A percentile compares a stretch with the other conserved stretches of the same genome.
These are phyloP conservation scores for Linepithema humile DNA, from an alignment of 1,140 invertebrate species.

Conservation along the genomic window DNA sequence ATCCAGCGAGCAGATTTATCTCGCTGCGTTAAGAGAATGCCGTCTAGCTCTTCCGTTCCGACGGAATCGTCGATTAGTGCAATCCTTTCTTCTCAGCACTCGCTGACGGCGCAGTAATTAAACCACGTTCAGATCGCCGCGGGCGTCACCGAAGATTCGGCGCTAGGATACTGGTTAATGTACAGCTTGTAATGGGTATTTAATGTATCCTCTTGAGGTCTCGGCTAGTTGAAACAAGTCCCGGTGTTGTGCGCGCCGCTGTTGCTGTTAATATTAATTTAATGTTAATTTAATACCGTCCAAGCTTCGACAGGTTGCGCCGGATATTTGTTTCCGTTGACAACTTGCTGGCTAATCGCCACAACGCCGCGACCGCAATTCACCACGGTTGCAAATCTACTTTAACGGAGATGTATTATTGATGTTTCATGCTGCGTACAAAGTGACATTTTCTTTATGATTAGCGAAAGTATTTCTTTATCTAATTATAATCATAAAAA, in stretches of 20 bases:
- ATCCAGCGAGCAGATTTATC: conserved; percentile 40
- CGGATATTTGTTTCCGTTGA: neutral
- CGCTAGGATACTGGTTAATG: conserved; percentile 14
- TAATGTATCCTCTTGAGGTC: conserved; percentile 38
- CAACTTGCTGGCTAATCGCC: neutral
- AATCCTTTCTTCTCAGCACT: conserved; percentile 31
- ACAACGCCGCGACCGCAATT: neutral
- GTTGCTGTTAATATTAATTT: conserved; percentile 35
- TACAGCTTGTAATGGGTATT: conserved; percentile 42
- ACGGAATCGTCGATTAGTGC: conserved; percentile 62
- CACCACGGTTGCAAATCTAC: neutral
- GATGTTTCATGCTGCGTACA: neutral
- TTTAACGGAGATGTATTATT: neutral
- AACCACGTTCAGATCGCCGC: conserved; percentile 19
- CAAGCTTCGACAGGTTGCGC: neutral
- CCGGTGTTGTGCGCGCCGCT: too few species aligned
- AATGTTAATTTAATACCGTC: conserved; percentile 20
- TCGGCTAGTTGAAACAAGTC: neutral
- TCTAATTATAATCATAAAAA: neutral
- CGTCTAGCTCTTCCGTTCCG: neutral
- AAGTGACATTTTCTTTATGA: neutral
- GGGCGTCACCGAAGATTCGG: neutral
- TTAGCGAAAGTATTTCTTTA: neutral
- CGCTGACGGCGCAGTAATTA: conserved; percentile 66
- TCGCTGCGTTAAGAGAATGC: neutral